phyloP scores from a whole-genome alignment of 2,113 vertebrate genomes.

The Ascaphus truei region DNA sequence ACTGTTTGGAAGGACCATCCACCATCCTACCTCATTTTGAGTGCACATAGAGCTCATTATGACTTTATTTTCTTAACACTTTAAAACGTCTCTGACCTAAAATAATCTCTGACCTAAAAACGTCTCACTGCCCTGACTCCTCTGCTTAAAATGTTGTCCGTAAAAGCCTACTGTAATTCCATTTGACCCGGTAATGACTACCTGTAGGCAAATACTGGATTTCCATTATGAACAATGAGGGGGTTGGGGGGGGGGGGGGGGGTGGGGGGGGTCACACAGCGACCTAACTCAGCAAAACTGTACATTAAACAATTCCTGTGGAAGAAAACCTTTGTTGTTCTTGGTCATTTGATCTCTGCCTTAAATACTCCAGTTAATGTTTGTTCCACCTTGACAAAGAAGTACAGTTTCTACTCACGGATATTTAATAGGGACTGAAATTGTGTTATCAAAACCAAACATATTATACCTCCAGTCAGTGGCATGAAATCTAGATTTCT shows the following conservation, averaged over 20 bases:
- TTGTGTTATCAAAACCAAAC: conserved; percentile 42
- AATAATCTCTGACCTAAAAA: too few species aligned
- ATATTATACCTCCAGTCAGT: conserved; percentile 25
- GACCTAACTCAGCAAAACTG: not conserved
- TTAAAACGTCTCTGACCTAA: too few species aligned
- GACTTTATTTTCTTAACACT: too few species aligned
- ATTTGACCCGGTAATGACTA: conserved; percentile 8
- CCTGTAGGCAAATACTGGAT: conserved; percentile 17
- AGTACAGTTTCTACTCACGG: conserved; percentile 43
- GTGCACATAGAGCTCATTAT: too few species aligned
- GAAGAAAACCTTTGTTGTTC: conserved; percentile 35
- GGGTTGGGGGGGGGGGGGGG: too few species aligned
- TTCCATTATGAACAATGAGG: conserved; percentile 30
- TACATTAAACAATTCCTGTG: conserved; percentile 18
- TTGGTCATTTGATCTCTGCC: conserved; percentile 43
- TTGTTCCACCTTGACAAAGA: conserved; percentile 36
- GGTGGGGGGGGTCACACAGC: too few species aligned
- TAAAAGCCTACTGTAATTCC: conserved; percentile 29
- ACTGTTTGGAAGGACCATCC: too few species aligned
- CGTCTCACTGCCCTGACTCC: conserved; percentile 22
- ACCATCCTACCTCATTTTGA: too few species aligned
- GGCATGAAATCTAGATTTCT: conserved; percentile 46
- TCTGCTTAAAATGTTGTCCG: conserved; percentile 20
- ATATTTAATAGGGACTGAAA: conserved; percentile 31
- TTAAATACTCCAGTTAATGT: conserved; percentile 34